Base-by-base conservation (phyloP, 1,140 invertebrate genomes). In the Parasteatoda tepidariorum region DNA sequence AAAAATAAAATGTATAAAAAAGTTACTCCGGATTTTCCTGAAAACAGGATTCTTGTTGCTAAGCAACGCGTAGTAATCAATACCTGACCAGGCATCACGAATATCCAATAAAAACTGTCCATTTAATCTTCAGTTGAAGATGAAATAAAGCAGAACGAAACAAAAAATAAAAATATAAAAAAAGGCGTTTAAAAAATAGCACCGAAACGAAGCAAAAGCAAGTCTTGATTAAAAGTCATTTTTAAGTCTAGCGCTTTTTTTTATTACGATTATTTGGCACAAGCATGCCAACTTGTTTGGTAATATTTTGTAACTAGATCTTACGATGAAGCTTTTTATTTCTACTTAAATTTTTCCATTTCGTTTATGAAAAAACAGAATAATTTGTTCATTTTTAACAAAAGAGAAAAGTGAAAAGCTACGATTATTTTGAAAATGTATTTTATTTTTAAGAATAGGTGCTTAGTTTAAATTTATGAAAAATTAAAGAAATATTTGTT, bases 81-180 rank as follows among this genome's bases (percentile, higher is more conserved):
- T 82, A 82, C 67, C 78, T 82, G 78, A 82, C 66, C 66, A 82
- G 48, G 78, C 30, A 71, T 30, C 33, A 61, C 68, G 64, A 68
- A 62, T 64, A 67, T 67, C 76, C 76, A 79, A 79, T 79, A 79
- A 79, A 79, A 68, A 64, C 62, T 79, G 76, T 79, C 76, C 76
- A 68, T 79, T 79, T 79, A 79, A 79, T 79, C 76, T 79, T 31
- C 28, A 79, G 76, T 79, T 79, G 64, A 79, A 79, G 76, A 68
- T 79, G 76, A 79, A 68, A 79, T 79, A 79, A 79, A 79, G 61
- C 61, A 64, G 38, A 22, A 82, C 66, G 55, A 15, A 79, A 68
- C 74, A 78, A 78, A 61, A 64, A 68, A 57, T n/a, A 48, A 55
- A 59, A 34, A 68, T 22, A 22, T 48, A 70, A 66, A 55, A 55